Evolutionary conservation across 2,888 invertebrate species (phyloP).

Genomic region (Yponomeuta sedellus): DNA sequence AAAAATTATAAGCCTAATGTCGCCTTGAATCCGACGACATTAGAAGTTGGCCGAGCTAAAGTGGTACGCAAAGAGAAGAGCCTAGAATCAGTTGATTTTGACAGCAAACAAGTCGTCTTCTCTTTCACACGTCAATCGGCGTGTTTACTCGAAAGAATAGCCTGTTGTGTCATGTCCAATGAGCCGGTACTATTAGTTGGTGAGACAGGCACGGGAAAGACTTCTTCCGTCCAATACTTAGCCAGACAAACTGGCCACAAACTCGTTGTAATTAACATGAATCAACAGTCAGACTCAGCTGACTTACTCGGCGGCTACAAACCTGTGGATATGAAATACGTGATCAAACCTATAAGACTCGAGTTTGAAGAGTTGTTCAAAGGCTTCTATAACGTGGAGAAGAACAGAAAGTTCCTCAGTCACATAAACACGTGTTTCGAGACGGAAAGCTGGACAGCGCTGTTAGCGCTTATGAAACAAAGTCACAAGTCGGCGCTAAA

Average conservation of each 20-base stretch:
- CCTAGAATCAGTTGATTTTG: slow-evolving; percentile 53
- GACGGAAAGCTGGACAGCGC: slow-evolving; percentile 81
- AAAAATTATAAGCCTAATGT: slow-evolving; percentile 87
- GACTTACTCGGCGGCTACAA: slow-evolving; percentile 98
- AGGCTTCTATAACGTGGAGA: slow-evolving; percentile 83
- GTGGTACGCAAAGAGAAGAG: slow-evolving; percentile 62
- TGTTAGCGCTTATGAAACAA: slow-evolving; percentile 86
- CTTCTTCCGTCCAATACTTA: slow-evolving; percentile 94
- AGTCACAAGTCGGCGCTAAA: slow-evolving; percentile 81
- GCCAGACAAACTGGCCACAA: slow-evolving; percentile 89
- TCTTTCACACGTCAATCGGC: slow-evolving; percentile 90
- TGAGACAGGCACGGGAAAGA: slow-evolving; percentile 99
- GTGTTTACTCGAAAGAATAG: slow-evolving; percentile 90
- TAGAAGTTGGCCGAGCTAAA: slow-evolving; percentile 84
- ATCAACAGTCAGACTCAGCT: slow-evolving; percentile 97
- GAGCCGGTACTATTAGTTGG: slow-evolving; percentile 97
- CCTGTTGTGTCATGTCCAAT: slow-evolving; percentile 86
- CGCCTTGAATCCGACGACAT: slow-evolving; percentile 67
- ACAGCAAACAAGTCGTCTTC: slow-evolving; percentile 76
- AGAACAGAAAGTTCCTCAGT: slow-evolving; percentile 88
- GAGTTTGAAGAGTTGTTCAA: slow-evolving; percentile 91
- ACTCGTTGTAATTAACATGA: slow-evolving; percentile 97
- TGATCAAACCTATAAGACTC: slow-evolving; percentile 86
- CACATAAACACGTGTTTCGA: slow-evolving; percentile 87
- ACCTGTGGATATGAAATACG: slow-evolving; percentile 92